Percentiles rank a stretch among this genome's conserved stretches.
phyloP scores from a whole-genome alignment of 1,140 invertebrate species.

The Philotrypesis tridentata region DNA sequence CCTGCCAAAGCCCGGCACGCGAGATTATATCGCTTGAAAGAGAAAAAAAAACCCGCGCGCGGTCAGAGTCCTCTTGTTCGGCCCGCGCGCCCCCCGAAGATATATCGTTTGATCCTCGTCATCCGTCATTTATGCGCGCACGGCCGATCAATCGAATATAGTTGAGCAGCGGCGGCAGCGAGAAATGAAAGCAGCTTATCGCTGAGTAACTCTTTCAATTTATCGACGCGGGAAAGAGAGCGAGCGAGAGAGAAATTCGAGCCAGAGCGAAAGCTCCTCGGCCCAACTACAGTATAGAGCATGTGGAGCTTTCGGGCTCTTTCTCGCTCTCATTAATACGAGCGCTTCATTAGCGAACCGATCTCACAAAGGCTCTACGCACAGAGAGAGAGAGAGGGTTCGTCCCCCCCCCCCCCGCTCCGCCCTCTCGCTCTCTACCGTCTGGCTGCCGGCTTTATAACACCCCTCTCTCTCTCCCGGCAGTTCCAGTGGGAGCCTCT shows the following conservation, averaged over 20 bases:
- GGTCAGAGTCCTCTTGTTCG: background rate
- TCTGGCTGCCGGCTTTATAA: slow-evolving; percentile 1
- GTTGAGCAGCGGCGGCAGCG: too few relatives aligned
- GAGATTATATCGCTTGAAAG: background rate
- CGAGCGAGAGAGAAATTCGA: background rate
- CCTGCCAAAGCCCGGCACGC: background rate
- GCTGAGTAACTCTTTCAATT: background rate
- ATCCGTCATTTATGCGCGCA: background rate
- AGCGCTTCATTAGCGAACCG: slow-evolving; percentile 27
- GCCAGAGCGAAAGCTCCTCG: background rate
- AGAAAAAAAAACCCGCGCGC: background rate
- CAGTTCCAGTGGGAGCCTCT: background rate
- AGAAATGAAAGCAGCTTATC: background rate
- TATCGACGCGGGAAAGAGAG: too few relatives aligned
- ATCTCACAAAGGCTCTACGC: slow-evolving; percentile 16
- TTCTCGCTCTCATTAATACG: slow-evolving; percentile 19
- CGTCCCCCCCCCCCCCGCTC: too few relatives aligned
- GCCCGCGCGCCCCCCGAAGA: background rate
- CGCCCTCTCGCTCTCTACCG: background rate
- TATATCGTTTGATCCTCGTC: background rate
- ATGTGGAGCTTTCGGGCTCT: background rate
- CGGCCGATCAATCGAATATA: background rate
- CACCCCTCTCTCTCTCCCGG: too few relatives aligned
- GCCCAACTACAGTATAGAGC: background rate
- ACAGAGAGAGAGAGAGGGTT: background rate